These are phyloP conservation scores for Cheilosia vernalis DNA, from an alignment of 2,888 invertebrate species.

Conservation along the genomic window DNA sequence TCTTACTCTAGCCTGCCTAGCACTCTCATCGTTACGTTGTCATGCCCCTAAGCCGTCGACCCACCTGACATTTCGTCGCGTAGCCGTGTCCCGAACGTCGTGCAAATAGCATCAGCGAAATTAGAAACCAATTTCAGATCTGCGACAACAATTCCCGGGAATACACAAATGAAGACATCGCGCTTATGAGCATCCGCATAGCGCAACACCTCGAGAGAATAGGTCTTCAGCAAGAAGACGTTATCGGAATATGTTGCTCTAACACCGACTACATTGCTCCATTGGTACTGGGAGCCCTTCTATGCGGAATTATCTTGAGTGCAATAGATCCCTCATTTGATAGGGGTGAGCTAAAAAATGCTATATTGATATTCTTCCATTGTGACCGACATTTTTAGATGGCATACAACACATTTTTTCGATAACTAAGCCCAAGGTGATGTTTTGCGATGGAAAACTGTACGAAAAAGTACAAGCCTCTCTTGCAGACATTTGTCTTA, in stretches of 20 bases:
- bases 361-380: background rate
- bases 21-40: too few species aligned
- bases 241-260: conserved; percentile 80
- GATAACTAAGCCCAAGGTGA: conserved; percentile 80
- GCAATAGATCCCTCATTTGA: conserved; percentile 51
- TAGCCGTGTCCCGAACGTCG: too few species aligned
- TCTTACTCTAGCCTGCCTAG: too few species aligned
- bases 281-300: conserved; percentile 77
- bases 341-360: conserved; percentile 9
- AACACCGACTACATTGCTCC: conserved; percentile 81
- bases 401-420: conserved; percentile 80
- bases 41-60: too few species aligned
- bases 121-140: conserved; percentile 76
- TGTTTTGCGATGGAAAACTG: conserved; percentile 81
- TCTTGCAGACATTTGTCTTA: conserved; percentile 60
- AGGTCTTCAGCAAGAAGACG: conserved; percentile 80
- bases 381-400: conserved; percentile 40
- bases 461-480: conserved; percentile 76
- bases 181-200: conserved; percentile 80
- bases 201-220: conserved; percentile 79
- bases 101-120: too few species aligned
- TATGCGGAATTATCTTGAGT: conserved; percentile 37
- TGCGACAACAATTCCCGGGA: conserved; percentile 80
- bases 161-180: conserved; percentile 80
- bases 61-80: too few species aligned